Evolutionary conservation across 2,888 invertebrate genomes (phyloP), one percentile per base, ranked within the genome.

Genomic region (Cynaeus angustus): DNA sequence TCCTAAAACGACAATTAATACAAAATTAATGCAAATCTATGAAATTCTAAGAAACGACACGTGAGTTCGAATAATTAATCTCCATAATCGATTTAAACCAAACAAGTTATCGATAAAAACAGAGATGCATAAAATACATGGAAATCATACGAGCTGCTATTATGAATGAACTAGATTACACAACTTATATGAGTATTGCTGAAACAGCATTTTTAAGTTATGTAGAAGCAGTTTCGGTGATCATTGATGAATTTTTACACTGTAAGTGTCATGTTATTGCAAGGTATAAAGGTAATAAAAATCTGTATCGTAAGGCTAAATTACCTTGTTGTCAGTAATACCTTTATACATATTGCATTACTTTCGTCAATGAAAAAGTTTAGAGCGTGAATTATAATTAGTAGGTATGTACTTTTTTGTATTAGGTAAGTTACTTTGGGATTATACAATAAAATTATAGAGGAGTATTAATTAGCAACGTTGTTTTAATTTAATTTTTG

Each of bases 141-240:
- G n/a, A n/a, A n/a, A n/a, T n/a, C n/a, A n/a, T n/a, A n/a, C 33
- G 53, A 53, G 53, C 30, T 53, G 53, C 33, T 53, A 33, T 53
- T 53, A 30, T 12, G 1, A 37, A 10, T 10, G 33, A 53, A 9
- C n/a, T 53, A 53, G 53, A 53, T 53, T 30, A 53, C 53, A 12
- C 37, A 53, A 33, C n/a, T 53, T 33, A 53, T 33, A 53, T 53
- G 33, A 53, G 12, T 4, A 10, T 53, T 53, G 12, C 53, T 53
- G 12, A 53, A 53, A 53, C 45, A 45, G 13, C 45, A 45, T 55
- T 55, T 55, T n/a, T 55, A n/a, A 37, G 37, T 55, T 55, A 16
- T 55, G 78, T n/a, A n/a, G n/a, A n/a, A 67, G 48, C 67, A 67
- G 67, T 67, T 67, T 3, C 67, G 10, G 26, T 50, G 13, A 68